Base-by-base conservation (phyloP, 2,888 invertebrate genomes). In the Piscicola geometra region DNA sequence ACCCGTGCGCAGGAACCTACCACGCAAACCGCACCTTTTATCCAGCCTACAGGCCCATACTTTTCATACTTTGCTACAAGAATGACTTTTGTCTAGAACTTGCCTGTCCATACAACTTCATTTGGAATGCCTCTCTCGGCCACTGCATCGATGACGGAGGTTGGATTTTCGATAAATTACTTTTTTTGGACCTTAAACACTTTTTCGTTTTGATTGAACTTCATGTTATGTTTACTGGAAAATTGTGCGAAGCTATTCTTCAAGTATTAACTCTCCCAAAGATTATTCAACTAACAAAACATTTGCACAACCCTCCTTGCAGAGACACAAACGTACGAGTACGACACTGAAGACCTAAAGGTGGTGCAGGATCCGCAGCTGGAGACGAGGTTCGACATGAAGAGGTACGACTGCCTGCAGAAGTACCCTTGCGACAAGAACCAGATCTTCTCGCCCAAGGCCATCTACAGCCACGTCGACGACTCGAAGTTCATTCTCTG, bases 81-180 rank as follows among this genome's bases (percentile, higher is more conserved):
- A 56, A 73, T 64, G 73, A 73, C 35, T 64, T 36, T 41, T 73
- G 73, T 32, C 60, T 73, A 32, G 73, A 73, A n/a, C 73, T 73
- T 21, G 60, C 73, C 1, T 73, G 73, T 32, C 73, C 73, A 15
- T n/a, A n/a, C 3, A 35, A 73, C 18, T 73, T 30, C 30, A 56
- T 64, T 35, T 73, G 73, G 73, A 73, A 73, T 33, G 25, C 35
- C 9, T 30, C 73, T 25, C 2, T 52, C 5, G 36, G 36, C 5
- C 18, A 35, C n/a, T 73, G 73, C n/a, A 36, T 18, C 30, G 35
- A 35, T 5, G n/a, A 35, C 25, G 73, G 64, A 73, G 73, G 73
- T 64, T 33, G 60, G 60, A 56, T 15, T 47, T 47, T 47, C 12
- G 50, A 47, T 9, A 47, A 15, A 47, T 47, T 47, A n/a, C n/a